These are phyloP conservation scores for Euphydryas editha DNA, from an alignment of 2,888 invertebrate genomes.

Conservation along the genomic window DNA sequence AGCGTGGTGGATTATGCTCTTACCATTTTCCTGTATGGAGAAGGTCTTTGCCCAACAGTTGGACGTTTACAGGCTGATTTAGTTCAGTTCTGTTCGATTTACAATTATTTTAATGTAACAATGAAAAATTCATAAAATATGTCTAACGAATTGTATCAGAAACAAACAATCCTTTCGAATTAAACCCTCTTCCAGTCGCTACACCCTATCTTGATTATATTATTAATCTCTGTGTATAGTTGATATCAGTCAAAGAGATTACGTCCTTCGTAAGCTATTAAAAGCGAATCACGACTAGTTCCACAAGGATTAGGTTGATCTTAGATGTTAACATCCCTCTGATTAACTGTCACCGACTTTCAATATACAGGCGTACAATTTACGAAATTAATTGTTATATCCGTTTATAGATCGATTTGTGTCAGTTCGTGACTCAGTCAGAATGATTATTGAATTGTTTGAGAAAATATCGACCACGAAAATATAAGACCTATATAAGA, in stretches of 20 bases:
- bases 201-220: neutral
- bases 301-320: conserved; percentile 8
- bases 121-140: too few species aligned
- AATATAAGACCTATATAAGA: too few species aligned
- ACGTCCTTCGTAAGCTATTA: neutral
- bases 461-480: neutral
- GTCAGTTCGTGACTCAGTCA: neutral
- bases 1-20: too few species aligned
- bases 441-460: too few species aligned
- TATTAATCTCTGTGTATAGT: neutral
- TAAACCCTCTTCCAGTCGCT: neutral
- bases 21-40: too few species aligned
- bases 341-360: neutral
- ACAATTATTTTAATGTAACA: too few species aligned
- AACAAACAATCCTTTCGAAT: too few species aligned
- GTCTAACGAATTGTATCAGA: too few species aligned
- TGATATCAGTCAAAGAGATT: neutral
- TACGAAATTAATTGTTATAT: neutral
- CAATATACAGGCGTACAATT: conserved; percentile 3
- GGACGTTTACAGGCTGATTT: too few species aligned
- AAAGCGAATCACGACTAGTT: neutral
- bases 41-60: too few species aligned
- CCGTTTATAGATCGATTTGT: neutral
- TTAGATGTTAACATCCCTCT: neutral
- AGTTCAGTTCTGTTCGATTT: too few species aligned